These are phyloP conservation scores for Canis aureus DNA, from an alignment of 2,113 vertebrate species.

Conservation along the genomic window DNA sequence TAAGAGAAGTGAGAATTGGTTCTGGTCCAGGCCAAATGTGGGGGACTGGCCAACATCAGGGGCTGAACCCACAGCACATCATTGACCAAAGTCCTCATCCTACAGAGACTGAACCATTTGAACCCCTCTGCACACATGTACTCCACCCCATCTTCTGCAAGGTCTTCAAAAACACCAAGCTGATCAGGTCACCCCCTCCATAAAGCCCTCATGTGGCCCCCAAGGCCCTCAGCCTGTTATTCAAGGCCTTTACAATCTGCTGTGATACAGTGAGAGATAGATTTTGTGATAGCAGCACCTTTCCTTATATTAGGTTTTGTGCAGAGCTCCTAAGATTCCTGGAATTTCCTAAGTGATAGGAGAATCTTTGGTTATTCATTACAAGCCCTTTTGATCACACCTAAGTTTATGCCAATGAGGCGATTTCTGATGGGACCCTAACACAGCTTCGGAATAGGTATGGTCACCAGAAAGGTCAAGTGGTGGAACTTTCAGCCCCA, in stretches of 20 bases:
- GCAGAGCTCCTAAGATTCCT: too few relatives aligned
- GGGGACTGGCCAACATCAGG: not conserved
- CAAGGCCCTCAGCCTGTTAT: not conserved
- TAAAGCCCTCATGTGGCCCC: not conserved
- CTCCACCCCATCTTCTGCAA: not conserved
- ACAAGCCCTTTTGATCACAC: not conserved
- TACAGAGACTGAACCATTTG: not conserved
- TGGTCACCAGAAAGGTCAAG: not conserved
- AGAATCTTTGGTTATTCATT: not conserved
- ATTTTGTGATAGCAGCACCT: too few relatives aligned
- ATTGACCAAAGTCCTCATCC: not conserved
- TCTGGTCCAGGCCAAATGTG: not conserved
- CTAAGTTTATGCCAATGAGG: not conserved
- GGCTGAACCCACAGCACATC: not conserved
- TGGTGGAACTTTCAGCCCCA: not conserved
- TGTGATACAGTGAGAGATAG: not conserved
- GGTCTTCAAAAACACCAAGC: not conserved
- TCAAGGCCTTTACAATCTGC: not conserved
- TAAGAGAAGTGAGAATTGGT: not conserved
- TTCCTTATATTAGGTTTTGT: too few relatives aligned
- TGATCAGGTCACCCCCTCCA: not conserved
- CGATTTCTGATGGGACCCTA: not conserved
- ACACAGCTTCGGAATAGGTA: not conserved
- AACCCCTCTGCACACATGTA: not conserved
- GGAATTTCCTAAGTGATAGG: too few relatives aligned